These are phyloP conservation scores for Epicauta chinensis DNA, from an alignment of 1,140 invertebrate genomes.

Conservation along the genomic window DNA sequence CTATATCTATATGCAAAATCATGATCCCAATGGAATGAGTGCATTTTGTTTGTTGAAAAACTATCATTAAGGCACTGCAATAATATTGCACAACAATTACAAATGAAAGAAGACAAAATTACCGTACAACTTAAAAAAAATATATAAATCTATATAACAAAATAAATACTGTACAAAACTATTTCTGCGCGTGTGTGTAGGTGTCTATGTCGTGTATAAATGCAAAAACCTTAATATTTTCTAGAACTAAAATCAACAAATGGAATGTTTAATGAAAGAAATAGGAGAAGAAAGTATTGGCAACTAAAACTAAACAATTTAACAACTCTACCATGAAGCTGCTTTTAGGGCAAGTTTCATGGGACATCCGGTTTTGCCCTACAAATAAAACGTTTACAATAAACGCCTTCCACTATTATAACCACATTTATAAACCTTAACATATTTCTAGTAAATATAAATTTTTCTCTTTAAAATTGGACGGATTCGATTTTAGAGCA, in stretches of 20 bases:
- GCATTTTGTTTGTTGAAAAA: background rate
- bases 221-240: conserved; percentile 8
- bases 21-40: background rate
- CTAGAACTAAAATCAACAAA: conserved; percentile 8
- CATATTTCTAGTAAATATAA: conserved; percentile 16
- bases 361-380: too few species aligned
- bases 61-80: conserved; percentile 20
- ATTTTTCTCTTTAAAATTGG: conserved; percentile 7
- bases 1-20: background rate
- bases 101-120: conserved; percentile 6
- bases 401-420: too few species aligned
- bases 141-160: background rate
- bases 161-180: conserved; percentile 23
- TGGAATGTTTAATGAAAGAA: conserved; percentile 16
- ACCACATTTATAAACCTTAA: conserved; percentile 7
- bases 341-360: conserved; percentile 14
- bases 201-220: too few species aligned
- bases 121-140: conserved; percentile 5
- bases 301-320: conserved; percentile 9
- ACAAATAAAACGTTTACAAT: too few species aligned
- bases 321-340: conserved; percentile 15
- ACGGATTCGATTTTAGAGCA: conserved; percentile 13
- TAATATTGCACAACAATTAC: conserved; percentile 11
- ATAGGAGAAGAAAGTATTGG: background rate
- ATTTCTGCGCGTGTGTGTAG: too few species aligned